Evolutionary conservation across 2,888 invertebrate species (phyloP).

Genomic region (Phorcus lineatus): DNA sequence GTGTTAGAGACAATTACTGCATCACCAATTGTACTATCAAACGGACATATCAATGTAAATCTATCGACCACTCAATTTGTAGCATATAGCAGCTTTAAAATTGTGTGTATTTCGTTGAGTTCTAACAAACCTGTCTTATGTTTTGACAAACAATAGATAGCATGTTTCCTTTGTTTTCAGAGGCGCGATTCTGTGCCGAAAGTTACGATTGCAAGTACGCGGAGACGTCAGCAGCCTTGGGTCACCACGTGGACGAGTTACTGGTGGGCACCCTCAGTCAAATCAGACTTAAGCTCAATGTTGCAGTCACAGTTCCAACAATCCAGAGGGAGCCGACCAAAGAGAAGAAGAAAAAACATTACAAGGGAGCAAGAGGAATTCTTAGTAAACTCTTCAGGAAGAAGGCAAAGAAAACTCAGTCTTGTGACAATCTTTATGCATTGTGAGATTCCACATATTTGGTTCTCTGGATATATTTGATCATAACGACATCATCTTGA

Average conservation of each 20-base stretch:
- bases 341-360: constrained; percentile 32
- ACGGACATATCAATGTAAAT: no score
- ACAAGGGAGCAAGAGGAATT: constrained; percentile 48
- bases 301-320: constrained; percentile 40
- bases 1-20: no score
- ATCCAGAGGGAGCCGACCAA: constrained; percentile 28
- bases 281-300: constrained; percentile 84
- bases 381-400: constrained; percentile 49
- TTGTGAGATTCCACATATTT: constrained; percentile 18
- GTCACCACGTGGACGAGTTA: constrained; percentile 96
- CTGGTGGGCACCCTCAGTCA: constrained; percentile 93
- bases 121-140: no score
- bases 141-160: no score
- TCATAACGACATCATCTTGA: no score
- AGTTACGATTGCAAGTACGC: constrained; percentile 89
- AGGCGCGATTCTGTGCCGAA: constrained; percentile 53
- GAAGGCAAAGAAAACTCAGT: constrained; percentile 34
- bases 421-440: constrained; percentile 42
- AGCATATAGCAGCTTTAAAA: no score
- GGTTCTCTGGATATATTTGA: no score
- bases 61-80: no score
- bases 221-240: constrained; percentile 96
- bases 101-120: no score
- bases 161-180: constrained; percentile 41
- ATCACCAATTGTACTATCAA: no score